phyloP scores from a whole-genome alignment of 1,140 invertebrate genomes.

The Cotesia vestalis region DNA sequence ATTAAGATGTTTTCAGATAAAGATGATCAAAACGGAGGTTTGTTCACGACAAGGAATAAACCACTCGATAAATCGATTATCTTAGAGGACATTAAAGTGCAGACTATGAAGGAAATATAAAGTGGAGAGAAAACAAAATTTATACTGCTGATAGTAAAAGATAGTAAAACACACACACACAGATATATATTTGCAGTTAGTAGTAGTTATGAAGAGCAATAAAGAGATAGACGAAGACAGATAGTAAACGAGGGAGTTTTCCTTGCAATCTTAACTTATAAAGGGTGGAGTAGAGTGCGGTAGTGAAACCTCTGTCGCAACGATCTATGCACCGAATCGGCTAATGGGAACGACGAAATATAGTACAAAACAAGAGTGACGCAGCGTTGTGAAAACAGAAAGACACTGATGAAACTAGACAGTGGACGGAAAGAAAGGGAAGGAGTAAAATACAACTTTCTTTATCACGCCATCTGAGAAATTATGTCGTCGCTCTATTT shows the following conservation, averaged over 20 bases:
- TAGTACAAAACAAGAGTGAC: conserved; percentile 28
- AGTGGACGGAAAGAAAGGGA: background rate
- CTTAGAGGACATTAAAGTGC: background rate
- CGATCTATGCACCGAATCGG: background rate
- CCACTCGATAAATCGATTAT: conserved; percentile 21
- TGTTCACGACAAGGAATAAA: conserved; percentile 7
- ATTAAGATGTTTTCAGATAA: conserved; percentile 1
- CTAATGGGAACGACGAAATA: background rate
- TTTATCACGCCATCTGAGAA: background rate
- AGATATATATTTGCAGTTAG: too few species aligned
- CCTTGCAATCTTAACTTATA: too few species aligned
- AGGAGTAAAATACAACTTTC: background rate
- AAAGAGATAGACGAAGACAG: too few species aligned
- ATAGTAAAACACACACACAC: too few species aligned
- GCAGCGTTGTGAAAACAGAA: conserved; percentile 17
- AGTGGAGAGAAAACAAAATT: too few species aligned
- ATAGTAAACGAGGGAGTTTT: too few species aligned
- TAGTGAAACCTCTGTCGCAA: background rate
- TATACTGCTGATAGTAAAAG: too few species aligned
- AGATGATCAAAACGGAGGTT: conserved; percentile 14
- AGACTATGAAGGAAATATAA: too few species aligned
- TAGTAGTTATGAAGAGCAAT: too few species aligned
- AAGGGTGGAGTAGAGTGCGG: too few species aligned
- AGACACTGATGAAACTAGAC: background rate
- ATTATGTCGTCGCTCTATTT: background rate